Evolutionary conservation across 1,140 invertebrate genomes (phyloP), one percentile per base, ranked within the genome.

Genomic region (Lepidurus packardi): DNA sequence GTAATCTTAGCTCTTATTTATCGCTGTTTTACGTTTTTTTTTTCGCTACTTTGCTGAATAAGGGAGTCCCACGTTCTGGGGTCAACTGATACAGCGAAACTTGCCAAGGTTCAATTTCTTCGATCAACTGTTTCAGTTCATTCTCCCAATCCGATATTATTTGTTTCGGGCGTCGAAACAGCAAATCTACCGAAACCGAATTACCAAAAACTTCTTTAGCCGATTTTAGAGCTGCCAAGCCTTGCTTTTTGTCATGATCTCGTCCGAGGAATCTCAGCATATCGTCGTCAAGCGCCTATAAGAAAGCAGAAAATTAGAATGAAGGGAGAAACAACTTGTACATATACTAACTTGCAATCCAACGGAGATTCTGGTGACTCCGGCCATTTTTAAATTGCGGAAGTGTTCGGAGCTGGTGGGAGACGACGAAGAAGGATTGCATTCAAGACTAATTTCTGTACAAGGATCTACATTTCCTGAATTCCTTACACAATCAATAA

Each of bases 61-160:
- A 79, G 11, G 76, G 77, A 7, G 84, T 85, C 73, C 84, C 84
- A 74, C 83, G 81, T 77, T 85, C 84, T 43, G 84, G 45, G 24
- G 84, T 85, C 73, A 85, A 79, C 78, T 85, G 83, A 79, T 85
- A 85, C 11, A 84, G 77, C 5, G 84, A 85, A n/a, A 85, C 80
- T 77, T 85, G 84, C 75, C 82, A 80, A 74, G 81, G 83, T 81
- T 81, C 82, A 7, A 21, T 65, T 10, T 83, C 24, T 7, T 24
- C 9, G 41, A 82, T 73, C 45, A 84, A 74, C 81, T 82, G 80
- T 7, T 80, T 65, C 1, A 85, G 79, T 78, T 84, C 84, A 43
- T 77, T 75, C 34, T 44, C 25, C 82, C 83, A 84, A 10, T 53
- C 47, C 25, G 81, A 45, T 9, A 84, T 13, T 43, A 80, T 82